These are phyloP conservation scores for Cyrtodaria siliqua DNA, from an alignment of 2,888 invertebrate genomes.

Conservation along the genomic window DNA sequence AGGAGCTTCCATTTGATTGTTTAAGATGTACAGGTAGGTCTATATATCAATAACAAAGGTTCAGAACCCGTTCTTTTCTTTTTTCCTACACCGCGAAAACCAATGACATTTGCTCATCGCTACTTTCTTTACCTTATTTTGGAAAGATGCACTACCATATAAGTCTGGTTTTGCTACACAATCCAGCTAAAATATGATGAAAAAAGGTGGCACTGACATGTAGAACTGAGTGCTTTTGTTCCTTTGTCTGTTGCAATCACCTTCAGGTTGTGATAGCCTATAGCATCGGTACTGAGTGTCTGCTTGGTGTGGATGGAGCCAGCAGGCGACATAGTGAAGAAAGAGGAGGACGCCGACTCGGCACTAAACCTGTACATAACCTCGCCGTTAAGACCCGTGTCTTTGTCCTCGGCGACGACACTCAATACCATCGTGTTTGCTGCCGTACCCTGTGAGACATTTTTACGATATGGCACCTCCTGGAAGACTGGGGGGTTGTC, in stretches of 20 bases:
- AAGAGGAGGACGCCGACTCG: conserved; percentile 62
- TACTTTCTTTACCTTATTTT: too few relatives aligned
- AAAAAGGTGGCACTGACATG: too few relatives aligned
- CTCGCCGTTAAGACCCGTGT: conserved; percentile 92
- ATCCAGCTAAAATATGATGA: too few relatives aligned
- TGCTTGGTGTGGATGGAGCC: conserved; percentile 88
- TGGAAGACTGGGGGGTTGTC: conserved; percentile 96
- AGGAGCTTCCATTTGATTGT: too few relatives aligned
- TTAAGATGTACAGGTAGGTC: too few relatives aligned
- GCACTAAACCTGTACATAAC: conserved; percentile 85
- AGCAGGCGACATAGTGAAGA: conserved; percentile 74
- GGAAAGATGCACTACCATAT: too few relatives aligned
- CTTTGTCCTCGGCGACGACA: conserved; percentile 92
- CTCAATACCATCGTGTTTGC: conserved; percentile 94
- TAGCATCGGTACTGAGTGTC: conserved; percentile 91
- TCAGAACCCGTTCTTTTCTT: too few relatives aligned
- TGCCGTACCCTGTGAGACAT: conserved; percentile 91
- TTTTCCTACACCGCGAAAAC: too few relatives aligned
- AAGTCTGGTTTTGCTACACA: too few relatives aligned
- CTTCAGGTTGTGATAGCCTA: conserved; percentile 93
- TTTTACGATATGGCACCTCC: conserved; percentile 94
- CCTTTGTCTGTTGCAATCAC: conserved; percentile 96
- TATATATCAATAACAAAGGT: too few relatives aligned
- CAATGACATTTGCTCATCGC: too few relatives aligned
- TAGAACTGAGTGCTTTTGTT: conserved; percentile 92